Conservation (phyloP, 2,113 vertebrate genomes). For the Lampris megalopsis region DNA sequence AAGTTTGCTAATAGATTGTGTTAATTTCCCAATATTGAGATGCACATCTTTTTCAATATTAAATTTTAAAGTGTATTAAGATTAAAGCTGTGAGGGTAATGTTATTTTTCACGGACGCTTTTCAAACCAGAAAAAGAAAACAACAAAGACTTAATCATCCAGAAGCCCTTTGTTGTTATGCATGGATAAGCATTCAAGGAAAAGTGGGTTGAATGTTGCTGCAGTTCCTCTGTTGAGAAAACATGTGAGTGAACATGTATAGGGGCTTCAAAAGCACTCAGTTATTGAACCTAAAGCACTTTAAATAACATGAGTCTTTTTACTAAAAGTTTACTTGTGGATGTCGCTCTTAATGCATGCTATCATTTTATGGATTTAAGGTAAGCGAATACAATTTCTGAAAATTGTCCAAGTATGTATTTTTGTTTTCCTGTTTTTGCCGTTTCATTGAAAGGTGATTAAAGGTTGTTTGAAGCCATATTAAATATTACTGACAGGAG, state of each 20-base stretch:
- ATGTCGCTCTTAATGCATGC: neutral
- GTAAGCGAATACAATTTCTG: neutral
- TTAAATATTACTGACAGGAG: neutral
- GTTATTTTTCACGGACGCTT: too few relatives aligned
- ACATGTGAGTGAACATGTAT: neutral
- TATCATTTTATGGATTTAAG: neutral
- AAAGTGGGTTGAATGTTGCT: constrained; percentile 16
- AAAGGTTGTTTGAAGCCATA: neutral
- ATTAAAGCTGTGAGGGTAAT: too few relatives aligned
- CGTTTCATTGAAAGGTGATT: too few relatives aligned
- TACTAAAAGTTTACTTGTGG: neutral
- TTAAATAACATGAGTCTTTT: neutral
- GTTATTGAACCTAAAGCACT: neutral
- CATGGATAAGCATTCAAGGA: constrained; percentile 4
- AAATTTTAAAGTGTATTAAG: too few relatives aligned
- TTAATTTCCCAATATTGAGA: too few relatives aligned
- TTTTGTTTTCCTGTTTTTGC: neutral
- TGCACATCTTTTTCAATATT: too few relatives aligned
- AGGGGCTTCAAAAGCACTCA: neutral
- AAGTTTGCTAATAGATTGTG: too few relatives aligned
- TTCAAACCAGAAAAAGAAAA: neutral
- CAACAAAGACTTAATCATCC: constrained; percentile 13
- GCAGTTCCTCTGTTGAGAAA: neutral
- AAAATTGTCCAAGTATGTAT: neutral
- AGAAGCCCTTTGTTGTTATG: neutral